Conservation (phyloP, 92 coral and sea anemone genomes). For the Parazoanthus darwini region DNA sequence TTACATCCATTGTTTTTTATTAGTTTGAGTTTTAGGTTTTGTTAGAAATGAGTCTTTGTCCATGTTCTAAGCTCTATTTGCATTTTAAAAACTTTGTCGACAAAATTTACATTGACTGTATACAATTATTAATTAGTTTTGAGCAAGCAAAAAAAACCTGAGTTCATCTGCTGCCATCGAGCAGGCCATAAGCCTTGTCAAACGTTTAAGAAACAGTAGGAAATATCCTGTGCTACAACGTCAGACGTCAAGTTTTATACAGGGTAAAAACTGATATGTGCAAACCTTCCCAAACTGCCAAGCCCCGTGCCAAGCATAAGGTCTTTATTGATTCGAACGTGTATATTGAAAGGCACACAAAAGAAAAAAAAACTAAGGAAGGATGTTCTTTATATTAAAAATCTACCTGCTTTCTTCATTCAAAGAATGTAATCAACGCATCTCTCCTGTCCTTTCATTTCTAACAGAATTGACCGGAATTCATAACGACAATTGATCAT, state of each 20-base stretch:
- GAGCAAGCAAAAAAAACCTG: background rate
- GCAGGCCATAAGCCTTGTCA: background rate
- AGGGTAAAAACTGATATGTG: background rate
- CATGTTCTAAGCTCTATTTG: background rate
- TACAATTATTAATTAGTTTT: background rate
- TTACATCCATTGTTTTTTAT: background rate
- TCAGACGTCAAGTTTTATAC: too few species aligned
- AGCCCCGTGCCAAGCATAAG: background rate
- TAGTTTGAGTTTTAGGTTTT: background rate
- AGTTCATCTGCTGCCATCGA: background rate
- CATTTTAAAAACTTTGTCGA: too few species aligned
- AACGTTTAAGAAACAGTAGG: too few species aligned
- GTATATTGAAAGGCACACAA: background rate
- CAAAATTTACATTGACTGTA: background rate
- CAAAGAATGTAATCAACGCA: too few species aligned
- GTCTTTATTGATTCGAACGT: background rate
- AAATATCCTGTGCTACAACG: too few species aligned
- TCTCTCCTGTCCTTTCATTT: too few species aligned
- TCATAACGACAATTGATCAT: too few species aligned
- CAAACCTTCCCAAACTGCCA: background rate
- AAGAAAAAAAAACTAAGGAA: background rate
- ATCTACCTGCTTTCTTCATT: too few species aligned
- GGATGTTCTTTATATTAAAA: too few species aligned
- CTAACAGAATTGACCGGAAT: too few species aligned
- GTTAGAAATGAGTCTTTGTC: background rate